Base-by-base conservation (phyloP, 30 jellyfish, hydroid and myxozoan species). In the Aurelia aurita complex sp. Pacific region DNA sequence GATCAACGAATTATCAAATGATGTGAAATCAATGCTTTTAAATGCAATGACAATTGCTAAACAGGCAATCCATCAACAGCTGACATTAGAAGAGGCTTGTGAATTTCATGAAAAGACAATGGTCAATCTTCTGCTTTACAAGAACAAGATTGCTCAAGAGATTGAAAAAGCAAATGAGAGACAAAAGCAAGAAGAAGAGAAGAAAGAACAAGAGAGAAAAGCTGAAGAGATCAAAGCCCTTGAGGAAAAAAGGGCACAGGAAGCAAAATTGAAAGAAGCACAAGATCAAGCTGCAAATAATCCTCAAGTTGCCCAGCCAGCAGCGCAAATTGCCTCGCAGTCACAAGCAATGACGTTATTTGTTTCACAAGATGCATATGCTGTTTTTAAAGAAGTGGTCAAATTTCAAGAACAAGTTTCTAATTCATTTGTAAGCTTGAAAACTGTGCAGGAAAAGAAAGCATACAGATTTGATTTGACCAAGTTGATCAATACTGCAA, bases 401-500 rank as follows among this genome's bases (percentile, higher is more conserved):
- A 74, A 69, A 60, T 71, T 75, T 52, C 88, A 82, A 16, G 78
- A 32, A 64, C 77, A 77, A 51, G 38, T 82, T 10, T n/a, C 68
- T 4, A 62, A 61, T 16, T 71, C 85, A 33, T 70, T 52, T 70
- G 68, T 81, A 68, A 67, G 50, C 15, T 82, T 82, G 54, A 40
- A 64, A 10, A 46, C 80, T 1, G 73, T 50, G 5, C 50, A 46
- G 50, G 85, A 67, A 13, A 83, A 69, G 67, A 90, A 90, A 51
- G 15, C 88, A 16, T 85, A 76, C 55, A 80, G 93, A 63, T 86
- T 85, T 76, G 87, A 92, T 33, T 68, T 92, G 15, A 78, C 80
- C 52, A 87, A 87, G 61, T 97, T 77, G 18, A 69, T 92, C 16
- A 92, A 92, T 42, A 92, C 98, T 16, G 85, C 96, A 34, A 86